These are phyloP conservation scores for Pogonognathellus flavescens DNA, from an alignment of 1,140 invertebrate species.

Conservation along the genomic window DNA sequence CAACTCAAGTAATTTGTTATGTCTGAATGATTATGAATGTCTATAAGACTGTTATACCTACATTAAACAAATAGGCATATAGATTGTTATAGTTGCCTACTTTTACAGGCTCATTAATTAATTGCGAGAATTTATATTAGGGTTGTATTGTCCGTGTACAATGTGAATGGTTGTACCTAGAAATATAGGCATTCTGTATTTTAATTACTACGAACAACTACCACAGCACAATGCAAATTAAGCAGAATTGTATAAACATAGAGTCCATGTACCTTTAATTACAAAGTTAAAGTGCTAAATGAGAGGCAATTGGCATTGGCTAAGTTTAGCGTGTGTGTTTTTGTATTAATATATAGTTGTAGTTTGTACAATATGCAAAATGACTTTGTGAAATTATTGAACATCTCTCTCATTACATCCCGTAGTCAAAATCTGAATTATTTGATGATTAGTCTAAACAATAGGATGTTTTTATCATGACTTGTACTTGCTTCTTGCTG, in stretches of 20 bases:
- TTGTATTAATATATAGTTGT: neutral
- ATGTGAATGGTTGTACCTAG: too few relatives aligned
- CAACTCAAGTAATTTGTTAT: slow-evolving; percentile 16
- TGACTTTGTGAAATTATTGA: neutral
- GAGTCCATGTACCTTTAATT: neutral
- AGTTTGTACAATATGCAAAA: neutral
- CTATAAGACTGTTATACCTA: too few relatives aligned
- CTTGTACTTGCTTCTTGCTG: slow-evolving; percentile 4
- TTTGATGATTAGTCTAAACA: slow-evolving; percentile 40
- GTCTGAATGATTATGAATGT: neutral
- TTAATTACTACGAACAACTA: too few relatives aligned
- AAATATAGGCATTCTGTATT: too few relatives aligned
- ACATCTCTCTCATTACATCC: neutral
- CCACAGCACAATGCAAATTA: too few relatives aligned
- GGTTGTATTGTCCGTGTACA: too few relatives aligned
- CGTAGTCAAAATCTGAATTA: slow-evolving; percentile 18
- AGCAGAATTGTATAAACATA: too few relatives aligned
- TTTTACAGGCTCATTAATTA: too few relatives aligned
- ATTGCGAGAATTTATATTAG: too few relatives aligned
- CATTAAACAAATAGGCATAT: too few relatives aligned
- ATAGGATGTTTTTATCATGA: slow-evolving; percentile 34
- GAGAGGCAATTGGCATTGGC: neutral
- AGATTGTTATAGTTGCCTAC: too few relatives aligned
- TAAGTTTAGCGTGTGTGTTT: neutral
- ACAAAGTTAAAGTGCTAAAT: neutral